Evolutionary conservation across 2,888 invertebrate genomes (phyloP).

Genomic region (Lepetodrilus schrolli): DNA sequence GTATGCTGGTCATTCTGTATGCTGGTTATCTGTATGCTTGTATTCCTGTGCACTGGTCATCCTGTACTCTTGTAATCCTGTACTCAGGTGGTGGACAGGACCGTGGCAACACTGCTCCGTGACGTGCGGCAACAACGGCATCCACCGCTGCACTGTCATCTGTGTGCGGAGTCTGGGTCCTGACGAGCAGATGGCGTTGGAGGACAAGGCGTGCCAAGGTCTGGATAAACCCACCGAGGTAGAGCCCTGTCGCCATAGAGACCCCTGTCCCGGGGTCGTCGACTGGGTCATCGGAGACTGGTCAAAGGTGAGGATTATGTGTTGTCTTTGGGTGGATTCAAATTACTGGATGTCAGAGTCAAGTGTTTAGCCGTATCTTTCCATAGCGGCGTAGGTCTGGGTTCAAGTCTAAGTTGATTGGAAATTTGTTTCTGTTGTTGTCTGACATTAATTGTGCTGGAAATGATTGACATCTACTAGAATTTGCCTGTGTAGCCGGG

Average conservation of each 20-base stretch:
- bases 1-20: too few species aligned
- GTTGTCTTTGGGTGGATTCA: too few species aligned
- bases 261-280: conserved; percentile 64
- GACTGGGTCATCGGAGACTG: conserved; percentile 67
- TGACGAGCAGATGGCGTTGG: conserved; percentile 84
- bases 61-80: background rate
- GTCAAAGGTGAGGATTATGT: conserved; percentile 67
- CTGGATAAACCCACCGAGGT: conserved; percentile 81
- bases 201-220: conserved; percentile 83
- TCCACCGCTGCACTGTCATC: conserved; percentile 75
- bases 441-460: too few species aligned
- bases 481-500: too few species aligned
- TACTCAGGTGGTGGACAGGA: conserved; percentile 86
- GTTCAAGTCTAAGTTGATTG: background rate
- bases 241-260: conserved; percentile 73
- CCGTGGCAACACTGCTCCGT: conserved; percentile 89
- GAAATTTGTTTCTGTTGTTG: background rate
- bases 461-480: too few species aligned
- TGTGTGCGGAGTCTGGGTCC: conserved; percentile 75
- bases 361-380: too few species aligned
- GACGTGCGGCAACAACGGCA: conserved; percentile 78
- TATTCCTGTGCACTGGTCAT: background rate
- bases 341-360: too few species aligned
- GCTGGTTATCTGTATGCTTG: too few species aligned
- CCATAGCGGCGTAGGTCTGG: too few species aligned